Evolutionary conservation across 2,797 vertebrate genomes (phyloP).

Genomic region (Rhadinocentrus ornatus): DNA sequence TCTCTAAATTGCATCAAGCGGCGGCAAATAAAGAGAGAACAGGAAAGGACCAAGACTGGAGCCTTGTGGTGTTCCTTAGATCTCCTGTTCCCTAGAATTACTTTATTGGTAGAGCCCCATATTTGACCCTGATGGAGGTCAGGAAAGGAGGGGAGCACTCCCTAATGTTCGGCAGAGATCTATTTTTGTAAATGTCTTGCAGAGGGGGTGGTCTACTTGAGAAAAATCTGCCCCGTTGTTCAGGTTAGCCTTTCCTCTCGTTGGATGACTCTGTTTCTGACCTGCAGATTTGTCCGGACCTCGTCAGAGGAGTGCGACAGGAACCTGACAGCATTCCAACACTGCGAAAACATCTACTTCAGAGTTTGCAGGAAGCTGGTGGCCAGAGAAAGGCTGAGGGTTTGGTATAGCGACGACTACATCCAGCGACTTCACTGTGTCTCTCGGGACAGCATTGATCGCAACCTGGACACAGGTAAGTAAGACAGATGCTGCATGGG

Average conservation of each 20-base stretch:
- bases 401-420: slow-evolving; percentile 96
- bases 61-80: background rate
- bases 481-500: background rate
- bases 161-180: no score
- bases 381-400: slow-evolving; percentile 88
- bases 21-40: no score
- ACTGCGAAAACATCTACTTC: slow-evolving; percentile 90
- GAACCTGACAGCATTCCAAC: slow-evolving; percentile 94
- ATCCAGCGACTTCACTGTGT: slow-evolving; percentile 89
- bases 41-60: background rate
- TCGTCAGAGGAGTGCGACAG: slow-evolving; percentile 90
- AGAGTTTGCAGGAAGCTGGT: slow-evolving; percentile 85
- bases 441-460: slow-evolving; percentile 89
- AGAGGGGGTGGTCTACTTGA: background rate
- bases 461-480: slow-evolving; percentile 89
- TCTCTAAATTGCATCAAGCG: no score
- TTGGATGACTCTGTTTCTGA: background rate
- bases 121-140: background rate
- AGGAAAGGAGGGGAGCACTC: background rate
- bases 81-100: background rate
- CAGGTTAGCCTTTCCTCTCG: no score
- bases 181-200: background rate
- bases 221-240: background rate
- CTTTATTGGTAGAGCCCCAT: background rate
- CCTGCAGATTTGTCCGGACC: slow-evolving; percentile 90